Base-by-base conservation (phyloP, 2,113 vertebrate genomes). In the Australoheros scitulus region DNA sequence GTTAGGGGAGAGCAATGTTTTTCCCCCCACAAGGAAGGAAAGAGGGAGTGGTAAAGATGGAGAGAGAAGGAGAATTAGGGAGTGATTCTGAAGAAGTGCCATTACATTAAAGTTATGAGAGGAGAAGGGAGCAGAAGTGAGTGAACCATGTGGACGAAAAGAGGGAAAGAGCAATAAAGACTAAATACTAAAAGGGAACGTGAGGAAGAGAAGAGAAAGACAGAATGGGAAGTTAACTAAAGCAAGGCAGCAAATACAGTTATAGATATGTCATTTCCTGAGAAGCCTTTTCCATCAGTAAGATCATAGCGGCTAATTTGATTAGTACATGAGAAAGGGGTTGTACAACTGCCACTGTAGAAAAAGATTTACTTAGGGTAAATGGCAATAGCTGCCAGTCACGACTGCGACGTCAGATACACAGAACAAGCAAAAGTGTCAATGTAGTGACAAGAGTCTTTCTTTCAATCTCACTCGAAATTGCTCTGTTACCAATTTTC, bases 1-100 rank as follows among this genome's bases (percentile, higher is more conserved):
- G 88, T 92, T 89, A 88, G 81, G 89, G 81, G 83, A 91, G 90
- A 89, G 93, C 76, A 61, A 81, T 61, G 90, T 88, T 91, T 83
- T 76, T 43, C 63, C 65, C 81, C 75, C 36, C 76, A 87, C 79
- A 87, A 79, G 75, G 74, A 88, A 65, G 88, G 88, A 72, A 61
- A 72, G 83, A 77, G 68, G 87, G 61, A 82, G 52, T 8, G 85
- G 77, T 74, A 87, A 86, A 83, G 80, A 82, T 38, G 47, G 22
- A 82, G 77, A 76, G 76, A 86, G 78, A 36, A 50, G 58, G 61
- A 63, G 76, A 91, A 84, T 87, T 89, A 38, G 75, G 52, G 77
- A 84, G 38, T 56, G 86, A 83, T 57, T 72, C 84, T 85, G 88
- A 84, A 85, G 52, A 79, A 84, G 68, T 72, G 82, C 87, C 70